Evolutionary conservation across 2,888 invertebrate genomes (phyloP), one percentile per base, ranked within the genome.

Genomic region (Torymus aiolomorphi): DNA sequence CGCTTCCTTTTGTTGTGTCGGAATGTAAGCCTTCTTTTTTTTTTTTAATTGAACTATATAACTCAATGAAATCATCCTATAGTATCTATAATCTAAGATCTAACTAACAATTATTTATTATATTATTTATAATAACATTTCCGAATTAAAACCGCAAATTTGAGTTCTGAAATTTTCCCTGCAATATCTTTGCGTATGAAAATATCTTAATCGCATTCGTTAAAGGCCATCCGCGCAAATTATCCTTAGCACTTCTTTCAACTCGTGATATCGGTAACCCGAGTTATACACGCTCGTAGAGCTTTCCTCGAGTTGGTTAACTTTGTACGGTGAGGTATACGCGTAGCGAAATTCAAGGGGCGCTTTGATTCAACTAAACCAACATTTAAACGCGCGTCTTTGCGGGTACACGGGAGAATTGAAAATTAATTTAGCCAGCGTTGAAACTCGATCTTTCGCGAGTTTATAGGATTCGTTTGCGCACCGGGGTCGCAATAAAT

Each of bases 401-500:
- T 76, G 42, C 51, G 63, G 57, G 70, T 76, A 56, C 69, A 12
- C 13, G 69, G 13, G 24, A 4, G 31, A 76, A 71, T 70, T 13
- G 57, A 63, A 76, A 76, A 76, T 76, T 76, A 70, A 76, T 76
- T 71, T 69, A 69, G 61, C 42, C 62, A 16, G 14, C 24, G 52
- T 24, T 20, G 59, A 42, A 42, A 42, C 42, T 8, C 42, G 42
- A 42, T 42, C 42, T 42, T 42, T 13, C 10, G 56, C 18, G 31
- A 11, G 63, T 42, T 42, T 42, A 8, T 42, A 42, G 42, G 5
- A 42, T 42, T 1, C 42, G 8, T 42, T 42, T 42, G 42, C 42
- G 8, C 42, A 42, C 42, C 8, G 42, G 42, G 42, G 42, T 8
- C 42, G 42, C 42, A 42, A 8, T 42, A 42, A 42, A 14, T 20